phyloP scores from a whole-genome alignment of 2,113 vertebrate genomes.

The Perca fluviatilis region DNA sequence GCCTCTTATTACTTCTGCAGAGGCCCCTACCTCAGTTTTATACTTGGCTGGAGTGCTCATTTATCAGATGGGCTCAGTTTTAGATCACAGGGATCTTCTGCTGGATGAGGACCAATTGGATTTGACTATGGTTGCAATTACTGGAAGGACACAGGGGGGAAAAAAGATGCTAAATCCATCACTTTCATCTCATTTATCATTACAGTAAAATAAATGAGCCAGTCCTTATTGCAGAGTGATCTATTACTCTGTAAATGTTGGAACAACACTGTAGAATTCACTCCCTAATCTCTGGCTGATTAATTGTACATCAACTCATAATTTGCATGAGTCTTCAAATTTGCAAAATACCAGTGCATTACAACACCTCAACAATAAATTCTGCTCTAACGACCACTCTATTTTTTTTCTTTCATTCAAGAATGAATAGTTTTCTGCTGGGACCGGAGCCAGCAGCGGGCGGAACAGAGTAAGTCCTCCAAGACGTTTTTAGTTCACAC shows the following conservation, averaged over 20 bases:
- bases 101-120: slow-evolving; percentile 60
- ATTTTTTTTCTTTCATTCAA: slow-evolving; percentile 48
- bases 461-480: slow-evolving; percentile 75
- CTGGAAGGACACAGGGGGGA: slow-evolving; percentile 17
- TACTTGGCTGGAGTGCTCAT: slow-evolving; percentile 47
- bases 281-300: slow-evolving; percentile 40
- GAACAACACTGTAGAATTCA: slow-evolving; percentile 27
- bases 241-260: slow-evolving; percentile 51
- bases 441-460: slow-evolving; percentile 72
- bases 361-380: slow-evolving; percentile 38
- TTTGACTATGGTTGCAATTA: slow-evolving; percentile 55
- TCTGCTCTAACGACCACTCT: slow-evolving; percentile 38
- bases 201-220: slow-evolving; percentile 63
- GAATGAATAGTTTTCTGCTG: slow-evolving; percentile 82
- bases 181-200: slow-evolving; percentile 70
- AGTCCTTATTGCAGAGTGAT: slow-evolving; percentile 54
- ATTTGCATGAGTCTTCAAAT: slow-evolving; percentile 44
- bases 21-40: slow-evolving; percentile 32
- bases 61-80: slow-evolving; percentile 63
- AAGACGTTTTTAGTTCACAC: slow-evolving; percentile 55
- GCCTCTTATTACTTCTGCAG: slow-evolving; percentile 33
- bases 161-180: slow-evolving; percentile 57
- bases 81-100: slow-evolving; percentile 49
- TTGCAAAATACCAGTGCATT: slow-evolving; percentile 6
- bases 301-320: slow-evolving; percentile 50